A percentile compares a stretch with the other conserved stretches of the same genome.
Evolutionary conservation across 2,113 vertebrate species (phyloP).

Genomic region (Pao palembangensis): DNA sequence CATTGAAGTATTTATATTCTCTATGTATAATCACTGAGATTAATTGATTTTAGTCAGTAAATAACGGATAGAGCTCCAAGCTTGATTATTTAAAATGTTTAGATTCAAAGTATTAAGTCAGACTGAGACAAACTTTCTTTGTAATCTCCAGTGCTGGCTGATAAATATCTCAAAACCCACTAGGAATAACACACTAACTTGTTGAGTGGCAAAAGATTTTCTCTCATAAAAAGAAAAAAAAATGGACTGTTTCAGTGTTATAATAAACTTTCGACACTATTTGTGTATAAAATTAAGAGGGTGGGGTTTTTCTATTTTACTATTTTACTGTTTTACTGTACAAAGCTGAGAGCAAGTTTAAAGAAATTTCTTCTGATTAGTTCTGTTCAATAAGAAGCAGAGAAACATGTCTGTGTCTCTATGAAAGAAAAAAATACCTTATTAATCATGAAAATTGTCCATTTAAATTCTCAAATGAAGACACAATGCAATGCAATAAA

Average conservation of each 20-base stretch:
- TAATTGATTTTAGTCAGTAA: too few species aligned
- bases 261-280: neutral
- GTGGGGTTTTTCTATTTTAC: slow-evolving; percentile 53
- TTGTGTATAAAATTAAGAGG: slow-evolving; percentile 56
- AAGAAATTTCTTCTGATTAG: slow-evolving; percentile 45
- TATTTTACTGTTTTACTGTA: slow-evolving; percentile 42
- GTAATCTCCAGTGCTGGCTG: too few species aligned
- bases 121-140: too few species aligned
- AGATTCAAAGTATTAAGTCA: too few species aligned
- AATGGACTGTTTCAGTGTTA: neutral
- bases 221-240: neutral
- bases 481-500: neutral
- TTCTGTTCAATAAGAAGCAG: slow-evolving; percentile 47
- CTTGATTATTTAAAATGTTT: too few species aligned
- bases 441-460: slow-evolving; percentile 19
- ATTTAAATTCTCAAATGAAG: slow-evolving; percentile 21
- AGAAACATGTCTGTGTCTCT: slow-evolving; percentile 35
- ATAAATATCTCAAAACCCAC: slow-evolving; percentile 7
- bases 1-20: too few species aligned
- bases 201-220: too few species aligned
- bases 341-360: slow-evolving; percentile 34
- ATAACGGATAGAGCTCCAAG: too few species aligned
- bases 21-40: too few species aligned
- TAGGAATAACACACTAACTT: neutral
- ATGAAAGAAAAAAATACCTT: slow-evolving; percentile 6